A percentile compares a stretch with the other conserved stretches of the same genome.
Conservation (phyloP, 2,113 vertebrate genomes). For the Seriola quinqueradiata region DNA sequence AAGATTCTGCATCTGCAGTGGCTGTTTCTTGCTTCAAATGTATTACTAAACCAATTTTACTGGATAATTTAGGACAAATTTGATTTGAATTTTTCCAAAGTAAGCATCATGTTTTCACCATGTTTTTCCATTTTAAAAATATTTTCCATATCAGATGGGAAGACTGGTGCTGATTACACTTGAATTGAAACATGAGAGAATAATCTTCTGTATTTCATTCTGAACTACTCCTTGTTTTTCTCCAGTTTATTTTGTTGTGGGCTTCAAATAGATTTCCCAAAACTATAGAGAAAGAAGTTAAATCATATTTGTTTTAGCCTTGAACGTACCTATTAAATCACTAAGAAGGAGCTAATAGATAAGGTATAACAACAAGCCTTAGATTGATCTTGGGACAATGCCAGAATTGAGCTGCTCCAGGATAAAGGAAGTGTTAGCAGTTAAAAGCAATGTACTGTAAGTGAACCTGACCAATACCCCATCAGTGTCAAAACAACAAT, state of each 20-base stretch:
- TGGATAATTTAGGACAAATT: neutral
- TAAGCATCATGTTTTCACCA: neutral
- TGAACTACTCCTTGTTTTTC: neutral
- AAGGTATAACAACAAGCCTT: neutral
- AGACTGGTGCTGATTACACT: neutral
- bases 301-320: slow-evolving; percentile 10
- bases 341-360: neutral
- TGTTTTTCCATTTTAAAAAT: neutral
- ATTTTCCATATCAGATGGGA: neutral
- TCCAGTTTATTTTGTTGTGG: neutral
- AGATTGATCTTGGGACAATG: slow-evolving; percentile 13
- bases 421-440: neutral
- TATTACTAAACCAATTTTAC: neutral
- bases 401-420: slow-evolving; percentile 15
- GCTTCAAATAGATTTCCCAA: neutral
- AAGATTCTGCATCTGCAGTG: neutral
- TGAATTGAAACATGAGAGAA: neutral
- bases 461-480: slow-evolving; percentile 11
- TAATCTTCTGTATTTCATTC: neutral
- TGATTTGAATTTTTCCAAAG: neutral
- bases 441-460: slow-evolving; percentile 6
- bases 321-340: neutral
- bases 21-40: neutral
- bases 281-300: neutral
- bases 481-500: slow-evolving; percentile 21